Percentiles rank a stretch among this genome's conserved stretches.
Evolutionary conservation across 2,888 invertebrate genomes (phyloP).

Genomic region (Apamea anceps): DNA sequence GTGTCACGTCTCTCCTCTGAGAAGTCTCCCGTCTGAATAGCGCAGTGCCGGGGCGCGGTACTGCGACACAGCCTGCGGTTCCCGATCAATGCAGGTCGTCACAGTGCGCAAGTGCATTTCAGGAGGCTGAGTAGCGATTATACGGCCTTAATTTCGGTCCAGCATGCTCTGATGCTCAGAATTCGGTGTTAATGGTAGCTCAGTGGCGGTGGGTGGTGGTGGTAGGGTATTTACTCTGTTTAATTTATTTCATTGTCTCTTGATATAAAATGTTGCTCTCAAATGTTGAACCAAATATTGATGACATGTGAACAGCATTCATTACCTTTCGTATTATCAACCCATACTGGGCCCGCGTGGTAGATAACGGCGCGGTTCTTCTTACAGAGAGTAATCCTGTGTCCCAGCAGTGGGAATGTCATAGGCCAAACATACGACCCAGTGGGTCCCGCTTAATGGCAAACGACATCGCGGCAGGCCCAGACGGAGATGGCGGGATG

Average conservation of each 20-base stretch:
- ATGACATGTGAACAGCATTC: no score
- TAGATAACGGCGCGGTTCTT: background rate
- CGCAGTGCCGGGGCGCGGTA: background rate
- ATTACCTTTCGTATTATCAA: background rate
- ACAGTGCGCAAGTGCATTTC: conserved; percentile 48
- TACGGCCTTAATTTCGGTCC: background rate
- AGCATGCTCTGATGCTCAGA: conserved; percentile 1
- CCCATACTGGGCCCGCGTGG: background rate
- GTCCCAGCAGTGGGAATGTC: no score
- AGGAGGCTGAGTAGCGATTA: conserved; percentile 14
- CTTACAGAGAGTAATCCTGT: background rate
- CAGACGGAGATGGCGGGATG: no score
- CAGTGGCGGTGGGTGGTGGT: no score
- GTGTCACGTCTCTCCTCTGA: background rate
- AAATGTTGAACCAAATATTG: no score
- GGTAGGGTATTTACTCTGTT: background rate
- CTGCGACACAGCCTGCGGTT: conserved; percentile 1
- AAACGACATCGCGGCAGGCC: no score
- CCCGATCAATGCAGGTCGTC: conserved; percentile 26
- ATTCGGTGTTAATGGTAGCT: background rate
- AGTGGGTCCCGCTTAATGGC: no score
- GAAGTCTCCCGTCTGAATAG: conserved; percentile 1
- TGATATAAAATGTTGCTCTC: background rate
- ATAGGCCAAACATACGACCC: no score
- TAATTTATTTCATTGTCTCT: background rate